Base-by-base conservation (phyloP, 2,888 invertebrate genomes). In the Spilosoma lubricipeda region DNA sequence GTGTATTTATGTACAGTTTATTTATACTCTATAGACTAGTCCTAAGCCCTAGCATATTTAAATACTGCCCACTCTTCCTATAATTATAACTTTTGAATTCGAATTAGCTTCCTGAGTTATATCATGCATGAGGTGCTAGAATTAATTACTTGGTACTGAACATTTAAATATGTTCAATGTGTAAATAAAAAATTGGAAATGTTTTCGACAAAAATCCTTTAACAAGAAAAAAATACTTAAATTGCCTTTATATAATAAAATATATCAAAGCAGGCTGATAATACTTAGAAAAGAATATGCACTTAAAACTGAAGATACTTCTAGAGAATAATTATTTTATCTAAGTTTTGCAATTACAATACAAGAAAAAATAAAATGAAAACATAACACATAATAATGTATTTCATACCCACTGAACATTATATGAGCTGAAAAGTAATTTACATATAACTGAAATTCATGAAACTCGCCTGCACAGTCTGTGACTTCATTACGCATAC, bases 371-470 rank as follows among this genome's bases (percentile, higher is more conserved):
- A 52, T 48, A 9, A 1, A 23, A 52, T 52, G 0, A 52, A 48
- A 52, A 23, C 48, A 7, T 48, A 20, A 48, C 52, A 23, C 20
- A 36, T 59, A 69, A 74, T 77, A 82, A 79, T 77, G 76, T 77
- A 79, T 80, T 77, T 82, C 65, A 82, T 84, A 72, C 73, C 30
- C 23, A 81, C 78, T 84, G 79, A 82, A 82, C 77, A 69, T 75
- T 66, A 75, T 78, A 80, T 80, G 67, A 74, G 76, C 78, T 74
- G 64, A 63, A 56, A 71, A 65, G 64, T 73, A 76, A 84, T 84
- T 83, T 84, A 81, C 83, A 84, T 84, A 74, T 74, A 81, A 78
- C 82, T 74, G 74, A 77, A 84, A 80, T 80, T 82, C 79, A 77
- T 80, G 77, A 79, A 77, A 70, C 45, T 71, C 79, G 80, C 80